Evolutionary conservation across 2,113 vertebrate genomes (phyloP).

Genomic region (Stegastes partitus): DNA sequence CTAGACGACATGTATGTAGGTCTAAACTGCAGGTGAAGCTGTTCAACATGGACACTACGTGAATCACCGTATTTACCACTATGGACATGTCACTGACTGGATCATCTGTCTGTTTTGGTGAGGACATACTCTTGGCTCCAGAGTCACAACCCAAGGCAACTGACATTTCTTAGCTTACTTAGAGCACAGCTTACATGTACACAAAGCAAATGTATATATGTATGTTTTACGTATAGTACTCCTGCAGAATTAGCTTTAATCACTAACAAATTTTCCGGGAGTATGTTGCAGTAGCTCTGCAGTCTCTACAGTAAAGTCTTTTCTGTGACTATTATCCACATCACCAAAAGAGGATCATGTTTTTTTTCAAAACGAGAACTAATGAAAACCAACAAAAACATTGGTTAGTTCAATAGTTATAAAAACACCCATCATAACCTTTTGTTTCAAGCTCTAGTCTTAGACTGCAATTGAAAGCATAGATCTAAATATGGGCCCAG

Average conservation of each 20-base stretch:
- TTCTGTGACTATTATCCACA: not conserved
- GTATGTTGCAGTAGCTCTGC: not conserved
- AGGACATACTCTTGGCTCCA: too few species aligned
- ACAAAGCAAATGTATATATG: not conserved
- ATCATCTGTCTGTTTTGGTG: conserved; percentile 2
- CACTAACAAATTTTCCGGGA: too few species aligned
- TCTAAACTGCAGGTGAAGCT: not conserved
- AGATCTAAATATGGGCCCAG: conserved; percentile 49
- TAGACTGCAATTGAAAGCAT: conserved; percentile 28
- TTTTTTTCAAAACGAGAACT: conserved; percentile 16
- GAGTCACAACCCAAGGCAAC: not conserved
- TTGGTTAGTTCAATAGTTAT: not conserved
- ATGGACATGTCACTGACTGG: not conserved
- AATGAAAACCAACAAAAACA: conserved; percentile 20
- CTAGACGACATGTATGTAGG: too few species aligned
- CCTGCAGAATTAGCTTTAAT: not conserved
- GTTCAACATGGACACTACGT: not conserved
- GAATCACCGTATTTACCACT: not conserved
- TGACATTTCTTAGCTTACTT: not conserved
- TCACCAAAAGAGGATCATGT: not conserved
- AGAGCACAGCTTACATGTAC: not conserved
- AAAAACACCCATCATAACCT: conserved; percentile 10
- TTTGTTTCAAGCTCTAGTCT: conserved; percentile 58
- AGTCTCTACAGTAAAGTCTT: not conserved
- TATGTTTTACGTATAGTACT: conserved; percentile 4